Evolutionary conservation across 2,888 invertebrate genomes (phyloP), one percentile per base, ranked within the genome.

Genomic region (Alviniconcha strummeri): DNA sequence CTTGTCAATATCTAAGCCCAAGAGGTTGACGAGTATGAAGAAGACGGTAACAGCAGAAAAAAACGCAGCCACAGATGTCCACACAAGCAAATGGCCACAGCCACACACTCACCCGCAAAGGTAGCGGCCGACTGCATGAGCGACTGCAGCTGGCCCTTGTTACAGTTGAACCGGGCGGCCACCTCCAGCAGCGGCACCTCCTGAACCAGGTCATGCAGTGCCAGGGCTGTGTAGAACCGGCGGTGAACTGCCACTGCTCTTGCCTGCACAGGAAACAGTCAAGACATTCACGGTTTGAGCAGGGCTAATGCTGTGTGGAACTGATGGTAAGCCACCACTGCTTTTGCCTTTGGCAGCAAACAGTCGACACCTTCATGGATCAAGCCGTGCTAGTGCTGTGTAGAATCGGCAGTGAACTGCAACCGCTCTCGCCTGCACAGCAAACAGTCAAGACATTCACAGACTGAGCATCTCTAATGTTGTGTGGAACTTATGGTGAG

Each of bases 51-150:
- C 36, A 36, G 36, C 36, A 36, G 36, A 36, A 36, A 36, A 36
- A 36, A 36, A 0, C 36, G 3, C 36, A 36, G 36, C 36, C 36
- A 36, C 36, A 36, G 36, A 3, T 36, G 36, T 36, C 36, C 36
- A 36, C 36, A 36, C 36, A 36, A 36, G 36, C 36, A 36, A 36
- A 36, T 36, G 36, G 36, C 36, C 36, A 36, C 36, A 36, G 36
- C 36, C 36, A 36, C n/a, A 60, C 5, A 57, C 88, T 69, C 85
- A 96, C 97, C 97, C 83, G 99, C 98, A 95, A 98, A 99, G 67
- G 98, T 98, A 67, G 99, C 96, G 1, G 99, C 97, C 84, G 97
- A 96, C 93, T 98, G 98, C 94, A 99, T 99, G 57, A 99, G 95
- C 84, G 97, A 96, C 94, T 99, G 99, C 54, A 99, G 94, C 94